Evolutionary conservation across 2,797 vertebrate species (phyloP).

Genomic region (Hafferia zeledoni): DNA sequence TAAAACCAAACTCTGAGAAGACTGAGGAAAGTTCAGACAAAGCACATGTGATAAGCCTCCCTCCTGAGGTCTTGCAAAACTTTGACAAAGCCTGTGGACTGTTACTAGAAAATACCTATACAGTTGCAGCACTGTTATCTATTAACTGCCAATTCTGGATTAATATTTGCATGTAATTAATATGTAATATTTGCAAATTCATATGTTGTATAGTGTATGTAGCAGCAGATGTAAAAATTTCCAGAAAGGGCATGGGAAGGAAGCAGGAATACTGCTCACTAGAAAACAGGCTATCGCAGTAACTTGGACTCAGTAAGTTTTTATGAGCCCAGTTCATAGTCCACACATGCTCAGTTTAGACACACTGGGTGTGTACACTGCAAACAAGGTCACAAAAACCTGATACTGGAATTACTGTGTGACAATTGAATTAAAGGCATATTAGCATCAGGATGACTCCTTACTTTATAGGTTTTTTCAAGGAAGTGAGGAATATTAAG

Average conservation of each 20-base stretch:
- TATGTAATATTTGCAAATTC: not conserved
- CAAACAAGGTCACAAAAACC: not conserved
- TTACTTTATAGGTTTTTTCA: not conserved
- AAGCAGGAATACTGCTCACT: not conserved
- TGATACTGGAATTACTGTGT: not conserved
- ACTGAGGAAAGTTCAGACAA: not conserved
- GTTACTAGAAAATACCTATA: not conserved
- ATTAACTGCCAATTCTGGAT: not conserved
- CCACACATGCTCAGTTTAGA: not conserved
- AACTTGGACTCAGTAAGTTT: not conserved
- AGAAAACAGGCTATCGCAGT: not conserved
- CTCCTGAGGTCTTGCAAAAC: not conserved
- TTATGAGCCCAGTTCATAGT: slow-evolving; percentile 25
- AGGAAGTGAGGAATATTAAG: not conserved
- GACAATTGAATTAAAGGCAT: not conserved
- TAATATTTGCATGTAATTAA: not conserved
- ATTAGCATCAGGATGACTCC: not conserved
- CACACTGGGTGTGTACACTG: not conserved
- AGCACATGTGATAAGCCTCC: not conserved
- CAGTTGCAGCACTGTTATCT: not conserved
- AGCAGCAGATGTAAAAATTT: not conserved
- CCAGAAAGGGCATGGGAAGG: not conserved
- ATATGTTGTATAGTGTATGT: not conserved
- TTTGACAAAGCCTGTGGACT: not conserved
- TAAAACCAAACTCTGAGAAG: not conserved